Evolutionary conservation across 2,888 invertebrate genomes (phyloP).

Genomic region (Sinopyrophorus schimmeli): DNA sequence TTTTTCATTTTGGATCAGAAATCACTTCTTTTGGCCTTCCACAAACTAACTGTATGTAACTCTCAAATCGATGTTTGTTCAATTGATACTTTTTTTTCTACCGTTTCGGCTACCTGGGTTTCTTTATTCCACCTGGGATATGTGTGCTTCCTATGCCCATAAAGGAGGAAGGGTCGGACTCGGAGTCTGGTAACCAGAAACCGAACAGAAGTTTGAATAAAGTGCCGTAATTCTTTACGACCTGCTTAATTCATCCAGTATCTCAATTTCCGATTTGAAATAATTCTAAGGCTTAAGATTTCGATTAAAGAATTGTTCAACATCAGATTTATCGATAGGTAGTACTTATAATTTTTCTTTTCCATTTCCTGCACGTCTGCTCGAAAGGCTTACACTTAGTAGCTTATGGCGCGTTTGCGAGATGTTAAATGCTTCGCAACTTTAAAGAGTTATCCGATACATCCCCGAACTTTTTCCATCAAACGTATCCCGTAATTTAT

Average conservation of each 20-base stretch:
- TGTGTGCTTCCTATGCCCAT: no score
- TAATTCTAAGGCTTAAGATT: no score
- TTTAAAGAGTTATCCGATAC: slow-evolving; percentile 16
- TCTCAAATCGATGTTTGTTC: no score
- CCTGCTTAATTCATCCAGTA: slow-evolving; percentile 9
- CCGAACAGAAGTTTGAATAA: slow-evolving; percentile 14
- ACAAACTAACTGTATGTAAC: no score
- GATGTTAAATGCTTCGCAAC: slow-evolving; percentile 16
- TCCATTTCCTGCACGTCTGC: slow-evolving; percentile 13
- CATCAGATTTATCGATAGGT: slow-evolving; percentile 8
- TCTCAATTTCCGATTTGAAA: background rate
- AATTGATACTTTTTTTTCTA: background rate
- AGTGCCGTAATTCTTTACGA: slow-evolving; percentile 16
- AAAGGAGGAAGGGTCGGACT: background rate
- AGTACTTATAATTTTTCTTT: slow-evolving; percentile 12
- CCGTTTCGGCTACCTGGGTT: slow-evolving; percentile 1
- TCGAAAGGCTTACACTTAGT: slow-evolving; percentile 9
- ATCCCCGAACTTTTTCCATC: no score
- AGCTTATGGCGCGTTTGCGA: slow-evolving; percentile 22
- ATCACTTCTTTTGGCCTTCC: no score
- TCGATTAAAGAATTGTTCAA: slow-evolving; percentile 2
- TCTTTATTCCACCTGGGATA: background rate
- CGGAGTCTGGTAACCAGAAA: slow-evolving; percentile 13
- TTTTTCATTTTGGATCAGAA: background rate
- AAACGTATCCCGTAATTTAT: no score